Evolutionary conservation across 2,888 invertebrate species (phyloP).

Genomic region (Thalpophila matura): DNA sequence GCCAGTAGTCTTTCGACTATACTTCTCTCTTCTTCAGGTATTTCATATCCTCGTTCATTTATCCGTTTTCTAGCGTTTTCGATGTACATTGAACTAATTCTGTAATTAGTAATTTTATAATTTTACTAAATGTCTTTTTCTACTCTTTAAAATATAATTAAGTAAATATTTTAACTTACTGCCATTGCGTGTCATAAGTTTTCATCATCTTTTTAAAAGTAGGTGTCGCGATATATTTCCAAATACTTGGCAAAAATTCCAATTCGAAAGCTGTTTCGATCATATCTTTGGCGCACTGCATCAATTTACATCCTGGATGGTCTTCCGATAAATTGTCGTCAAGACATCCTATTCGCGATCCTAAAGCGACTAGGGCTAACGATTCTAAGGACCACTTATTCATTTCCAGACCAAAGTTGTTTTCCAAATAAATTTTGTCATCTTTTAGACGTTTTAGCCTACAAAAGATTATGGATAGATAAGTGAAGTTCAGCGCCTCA

Average conservation of each 20-base stretch:
- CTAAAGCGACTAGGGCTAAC: constrained; percentile 79
- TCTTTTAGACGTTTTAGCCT: constrained; percentile 78
- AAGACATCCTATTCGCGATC: constrained; percentile 80
- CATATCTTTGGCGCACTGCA: constrained; percentile 76
- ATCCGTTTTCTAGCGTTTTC: constrained; percentile 75
- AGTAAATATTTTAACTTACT: constrained; percentile 71
- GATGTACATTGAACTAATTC: constrained; percentile 78
- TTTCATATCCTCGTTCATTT: constrained; percentile 71
- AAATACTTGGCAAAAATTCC: constrained; percentile 77
- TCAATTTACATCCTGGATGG: constrained; percentile 76
- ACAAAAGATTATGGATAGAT: constrained; percentile 43
- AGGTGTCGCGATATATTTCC: constrained; percentile 76
- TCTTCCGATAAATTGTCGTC: constrained; percentile 72
- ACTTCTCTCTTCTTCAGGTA: constrained; percentile 90
- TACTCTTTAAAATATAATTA: background rate
- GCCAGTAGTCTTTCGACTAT: constrained; percentile 92
- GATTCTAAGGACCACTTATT: constrained; percentile 92
- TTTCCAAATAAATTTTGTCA: constrained; percentile 71
- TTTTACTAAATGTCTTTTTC: background rate
- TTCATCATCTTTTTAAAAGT: constrained; percentile 78
- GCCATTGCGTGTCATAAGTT: constrained; percentile 80
- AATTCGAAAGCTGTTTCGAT: constrained; percentile 73
- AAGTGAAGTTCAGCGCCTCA: too few relatives aligned
- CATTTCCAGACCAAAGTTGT: constrained; percentile 88
- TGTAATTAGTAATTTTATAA: constrained; percentile 60